Base-by-base conservation (phyloP, 2,888 invertebrate genomes). In the Cantharis flavilabris region DNA sequence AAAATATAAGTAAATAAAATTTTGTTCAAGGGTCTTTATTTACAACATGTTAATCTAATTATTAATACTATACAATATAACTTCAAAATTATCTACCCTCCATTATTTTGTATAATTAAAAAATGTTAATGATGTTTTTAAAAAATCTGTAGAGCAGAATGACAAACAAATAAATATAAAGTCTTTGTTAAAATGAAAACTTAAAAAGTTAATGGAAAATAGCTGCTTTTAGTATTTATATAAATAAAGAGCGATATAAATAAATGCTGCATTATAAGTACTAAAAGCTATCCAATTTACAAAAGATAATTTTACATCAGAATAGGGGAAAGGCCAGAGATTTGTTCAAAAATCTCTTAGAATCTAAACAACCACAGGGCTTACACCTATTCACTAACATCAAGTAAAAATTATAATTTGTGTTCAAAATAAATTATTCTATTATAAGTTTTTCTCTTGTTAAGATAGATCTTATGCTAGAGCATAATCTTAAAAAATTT, bases 41-140 rank as follows among this genome's bases (percentile, higher is more conserved):
- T 88, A 88, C 88, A 88, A 87, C 88, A 86, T 86, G 81, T 81
- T 87, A 86, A 85, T 85, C 86, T 87, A 86, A 80, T 84, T 85
- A 85, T 84, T 85, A 85, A 87, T 88, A 88, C 88, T 88, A 88
- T 88, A 88, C 88, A 88, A 85, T 87, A 86, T 84, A 86, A 85
- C 84, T 85, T 83, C 83, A 87, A 87, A 86, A 86, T 85, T 86
- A 87, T 86, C 86, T 85, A 86, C 86, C 75, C 71, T 73, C 70
- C 70, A 83, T 18, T 23, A 67, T 67, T 84, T 86, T 83, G 84
- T 85, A 86, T 86, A 86, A 86, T 86, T 87, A 88, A 87, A 87
- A 87, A 86, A 87, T 85, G 84, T 86, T 85, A 86, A 85, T 85
- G 81, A 86, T 85, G 84, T 86, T 85, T 84, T 84, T 85, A 84